Evolutionary conservation across 2,797 vertebrate species (phyloP).

Genomic region (Naso thynnoides): DNA sequence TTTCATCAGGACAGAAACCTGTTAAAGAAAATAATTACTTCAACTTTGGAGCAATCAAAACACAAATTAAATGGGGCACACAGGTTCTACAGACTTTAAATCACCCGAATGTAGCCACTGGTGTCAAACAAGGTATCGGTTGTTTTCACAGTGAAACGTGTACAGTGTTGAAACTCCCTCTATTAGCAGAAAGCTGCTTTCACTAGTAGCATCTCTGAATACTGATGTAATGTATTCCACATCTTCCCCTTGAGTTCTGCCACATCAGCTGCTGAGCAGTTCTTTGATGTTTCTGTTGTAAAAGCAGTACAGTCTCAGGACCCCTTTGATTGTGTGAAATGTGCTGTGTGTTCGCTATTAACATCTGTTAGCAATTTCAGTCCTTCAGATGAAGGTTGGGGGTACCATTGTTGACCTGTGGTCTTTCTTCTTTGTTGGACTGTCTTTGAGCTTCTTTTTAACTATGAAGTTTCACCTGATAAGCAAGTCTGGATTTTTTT

Average conservation of each 20-base stretch:
- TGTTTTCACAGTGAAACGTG: conserved; percentile 33
- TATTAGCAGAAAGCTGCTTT: conserved; percentile 56
- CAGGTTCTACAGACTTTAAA: not conserved
- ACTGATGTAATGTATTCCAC: conserved; percentile 77
- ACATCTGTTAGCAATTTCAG: conserved; percentile 74
- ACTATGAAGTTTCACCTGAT: conserved; percentile 24
- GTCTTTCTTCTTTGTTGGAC: conserved; percentile 32
- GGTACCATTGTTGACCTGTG: conserved; percentile 56
- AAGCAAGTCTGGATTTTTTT: conserved; percentile 19
- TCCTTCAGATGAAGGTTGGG: conserved; percentile 54
- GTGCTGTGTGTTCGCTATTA: conserved; percentile 76
- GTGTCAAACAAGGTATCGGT: conserved; percentile 37
- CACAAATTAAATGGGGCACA: not conserved
- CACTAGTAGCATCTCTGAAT: conserved; percentile 66
- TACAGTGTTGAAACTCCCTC: conserved; percentile 32
- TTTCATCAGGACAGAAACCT: not conserved
- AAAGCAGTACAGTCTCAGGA: conserved; percentile 71
- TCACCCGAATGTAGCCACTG: not conserved
- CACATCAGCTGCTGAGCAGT: conserved; percentile 77
- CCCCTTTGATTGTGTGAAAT: conserved; percentile 80
- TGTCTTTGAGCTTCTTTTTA: conserved; percentile 37
- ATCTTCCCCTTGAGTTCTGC: conserved; percentile 72
- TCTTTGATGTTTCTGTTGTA: conserved; percentile 81
- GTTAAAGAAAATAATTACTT: not conserved
- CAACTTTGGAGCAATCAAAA: conserved; percentile 2